phyloP scores from a whole-genome alignment of 2,113 vertebrate genomes.

The Psittacus erithacus region DNA sequence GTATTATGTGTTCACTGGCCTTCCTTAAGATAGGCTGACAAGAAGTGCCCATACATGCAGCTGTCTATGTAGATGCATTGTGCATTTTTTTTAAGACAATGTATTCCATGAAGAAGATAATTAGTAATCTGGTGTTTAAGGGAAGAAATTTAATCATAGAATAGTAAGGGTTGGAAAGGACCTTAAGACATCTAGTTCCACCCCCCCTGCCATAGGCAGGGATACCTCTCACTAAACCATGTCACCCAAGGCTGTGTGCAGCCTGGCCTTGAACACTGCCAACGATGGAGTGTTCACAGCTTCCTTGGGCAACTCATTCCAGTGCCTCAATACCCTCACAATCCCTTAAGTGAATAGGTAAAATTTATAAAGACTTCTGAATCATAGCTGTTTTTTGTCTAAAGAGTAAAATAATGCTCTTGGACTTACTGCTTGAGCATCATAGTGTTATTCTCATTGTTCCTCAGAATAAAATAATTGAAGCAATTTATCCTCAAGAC shows the following conservation, averaged over 20 bases:
- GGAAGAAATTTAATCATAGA: background rate
- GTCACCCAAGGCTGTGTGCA: background rate
- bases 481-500: conserved; percentile 63
- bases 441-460: conserved; percentile 11
- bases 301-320: background rate
- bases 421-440: conserved; percentile 6
- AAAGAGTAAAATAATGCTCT: conserved; percentile 22
- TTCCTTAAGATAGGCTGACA: background rate
- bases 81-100: background rate
- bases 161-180: background rate
- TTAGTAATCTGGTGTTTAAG: background rate
- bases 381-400: background rate
- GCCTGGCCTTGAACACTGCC: background rate
- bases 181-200: background rate
- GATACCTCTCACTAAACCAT: background rate
- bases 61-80: background rate
- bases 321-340: background rate
- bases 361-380: background rate
- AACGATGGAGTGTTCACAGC: background rate
- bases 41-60: background rate
- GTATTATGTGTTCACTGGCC: background rate
- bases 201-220: background rate
- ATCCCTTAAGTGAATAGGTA: background rate
- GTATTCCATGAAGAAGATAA: background rate
- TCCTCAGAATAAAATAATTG: conserved; percentile 65